Base-by-base conservation (phyloP, 2,888 invertebrate genomes). In the Orthosia incerta region DNA sequence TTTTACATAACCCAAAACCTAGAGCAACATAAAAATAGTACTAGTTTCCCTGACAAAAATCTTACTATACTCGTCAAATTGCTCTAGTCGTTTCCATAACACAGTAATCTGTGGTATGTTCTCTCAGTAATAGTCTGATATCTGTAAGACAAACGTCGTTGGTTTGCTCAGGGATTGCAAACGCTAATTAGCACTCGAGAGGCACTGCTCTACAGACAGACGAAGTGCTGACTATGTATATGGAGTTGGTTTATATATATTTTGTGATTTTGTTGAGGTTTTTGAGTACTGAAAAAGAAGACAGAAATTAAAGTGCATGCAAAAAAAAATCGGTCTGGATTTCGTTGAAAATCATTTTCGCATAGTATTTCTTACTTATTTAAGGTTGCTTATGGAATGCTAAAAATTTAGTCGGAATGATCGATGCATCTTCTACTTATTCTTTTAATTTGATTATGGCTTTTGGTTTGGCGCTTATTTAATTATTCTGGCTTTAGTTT, bases 181-280 rank as follows among this genome's bases (percentile, higher is more conserved):
- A 79, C 84, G 69, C 76, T 87, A 89, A 90, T 90, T 89, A 90
- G 84, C 73, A 73, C 83, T 77, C 72, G 53, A 39, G 74, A 68
- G 68, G 50, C 53, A 77, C 62, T 20, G 74, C 77, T 23, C 48
- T 59, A 71, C 74, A 65, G 71, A 64, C 59, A 61, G 56, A 65
- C 59, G 18, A 69, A 74, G 60, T 73, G 45, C 59, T 63, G 45
- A 23, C 48, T 65, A 13, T n/a, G 31, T 55, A 11, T 59, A 51
- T 48, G 12, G 11, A 46, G 46, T 57, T 39, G 48, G 55, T 56
- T 13, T 3, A 31, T 31, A 68, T 18, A 68, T 4, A 48, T 60
- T 66, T 72, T 79, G 4, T n/a, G n/a, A 20, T 20, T 50, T 60
- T 48, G 13, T 5, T 46, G 12, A 18, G 1, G 4, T n/a, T 39